These are phyloP conservation scores for Rotaria macrura DNA, from an alignment of 2,888 invertebrate species.

Conservation along the genomic window DNA sequence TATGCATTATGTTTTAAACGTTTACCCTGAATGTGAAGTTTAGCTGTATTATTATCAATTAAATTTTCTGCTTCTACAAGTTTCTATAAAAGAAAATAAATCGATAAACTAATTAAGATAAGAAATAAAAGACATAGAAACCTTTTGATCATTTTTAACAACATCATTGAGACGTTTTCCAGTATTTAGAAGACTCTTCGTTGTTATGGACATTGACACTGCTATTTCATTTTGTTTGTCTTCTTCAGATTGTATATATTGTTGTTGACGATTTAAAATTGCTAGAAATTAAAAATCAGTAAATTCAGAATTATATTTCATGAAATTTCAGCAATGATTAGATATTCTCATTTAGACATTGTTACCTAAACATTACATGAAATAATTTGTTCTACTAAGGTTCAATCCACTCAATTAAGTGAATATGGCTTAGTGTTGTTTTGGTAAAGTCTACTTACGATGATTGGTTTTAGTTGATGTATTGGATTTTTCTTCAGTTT, in stretches of 20 bases:
- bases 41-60: neutral
- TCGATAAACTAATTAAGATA: neutral
- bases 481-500: neutral
- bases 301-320: neutral
- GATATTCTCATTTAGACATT: neutral
- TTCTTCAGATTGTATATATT: neutral
- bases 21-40: neutral
- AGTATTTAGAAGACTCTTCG: neutral
- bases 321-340: neutral
- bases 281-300: neutral
- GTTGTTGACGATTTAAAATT: neutral
- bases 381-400: neutral
- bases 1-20: slow-evolving; percentile 11
- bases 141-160: slow-evolving; percentile 15
- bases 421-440: neutral
- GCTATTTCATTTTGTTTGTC: neutral
- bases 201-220: neutral
- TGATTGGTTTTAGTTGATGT: neutral
- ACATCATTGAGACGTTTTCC: neutral
- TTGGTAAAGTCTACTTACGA: neutral
- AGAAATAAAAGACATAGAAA: neutral
- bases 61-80: neutral
- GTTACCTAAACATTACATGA: neutral
- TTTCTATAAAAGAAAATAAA: neutral
- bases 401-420: too few species aligned